A percentile compares a stretch with the other conserved stretches of the same genome.
phyloP scores from a whole-genome alignment of 2,888 invertebrate species.

The Yponomeuta malinellus region DNA sequence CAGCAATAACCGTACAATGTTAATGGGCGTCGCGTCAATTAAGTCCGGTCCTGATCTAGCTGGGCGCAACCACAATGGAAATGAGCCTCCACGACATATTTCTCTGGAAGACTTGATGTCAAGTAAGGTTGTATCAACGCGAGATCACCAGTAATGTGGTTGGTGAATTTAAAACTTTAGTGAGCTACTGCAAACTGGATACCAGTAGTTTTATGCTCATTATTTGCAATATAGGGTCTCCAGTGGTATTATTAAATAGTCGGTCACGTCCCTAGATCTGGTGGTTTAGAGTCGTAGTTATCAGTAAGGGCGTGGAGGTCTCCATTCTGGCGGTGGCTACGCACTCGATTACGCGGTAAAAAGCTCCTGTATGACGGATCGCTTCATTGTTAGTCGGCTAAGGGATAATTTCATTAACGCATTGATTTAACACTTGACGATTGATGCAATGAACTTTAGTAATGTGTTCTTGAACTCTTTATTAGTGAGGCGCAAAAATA shows the following conservation, averaged over 20 bases:
- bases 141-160: not conserved
- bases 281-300: not conserved
- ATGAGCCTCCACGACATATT: not conserved
- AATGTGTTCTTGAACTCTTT: not conserved
- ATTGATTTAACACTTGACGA: not conserved
- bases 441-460: not conserved
- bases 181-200: not conserved
- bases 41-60: not conserved
- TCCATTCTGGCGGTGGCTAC: not conserved
- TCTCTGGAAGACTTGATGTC: not conserved
- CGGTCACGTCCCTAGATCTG: not conserved
- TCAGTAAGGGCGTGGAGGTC: not conserved
- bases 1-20: not conserved
- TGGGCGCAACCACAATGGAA: not conserved
- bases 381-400: not conserved
- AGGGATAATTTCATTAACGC: constrained; percentile 3
- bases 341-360: not conserved
- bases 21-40: constrained; percentile 1
- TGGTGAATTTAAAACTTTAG: not conserved
- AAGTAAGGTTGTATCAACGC: not conserved
- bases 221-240: not conserved
- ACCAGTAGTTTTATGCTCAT: not conserved
- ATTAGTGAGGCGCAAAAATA: not conserved
- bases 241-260: not conserved
- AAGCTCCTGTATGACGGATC: not conserved